Conservation (phyloP, 2,113 vertebrate species). For the Sorex fumeus region DNA sequence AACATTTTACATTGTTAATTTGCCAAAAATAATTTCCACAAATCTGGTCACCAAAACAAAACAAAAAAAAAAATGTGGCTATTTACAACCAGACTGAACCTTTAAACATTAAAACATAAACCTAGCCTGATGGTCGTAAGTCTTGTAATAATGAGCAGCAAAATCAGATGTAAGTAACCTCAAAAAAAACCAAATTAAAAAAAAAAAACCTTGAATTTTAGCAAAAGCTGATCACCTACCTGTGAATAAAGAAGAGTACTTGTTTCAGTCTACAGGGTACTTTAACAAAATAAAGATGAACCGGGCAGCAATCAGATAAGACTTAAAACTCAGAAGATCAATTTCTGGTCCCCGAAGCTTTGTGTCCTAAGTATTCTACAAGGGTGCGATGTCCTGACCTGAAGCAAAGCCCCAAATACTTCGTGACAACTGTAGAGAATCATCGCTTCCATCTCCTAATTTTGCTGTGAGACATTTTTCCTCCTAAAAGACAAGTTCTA, state of each 20-base stretch:
- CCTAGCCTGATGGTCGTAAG: slow-evolving; percentile 5
- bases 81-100: slow-evolving; percentile 5
- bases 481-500: slow-evolving; percentile 25
- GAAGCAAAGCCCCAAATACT: slow-evolving; percentile 42
- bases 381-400: slow-evolving; percentile 2
- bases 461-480: slow-evolving; percentile 40
- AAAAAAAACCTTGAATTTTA: slow-evolving; percentile 35
- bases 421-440: slow-evolving; percentile 61
- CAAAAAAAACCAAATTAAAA: not conserved
- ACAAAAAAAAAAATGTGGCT: slow-evolving; percentile 21
- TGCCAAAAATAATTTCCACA: slow-evolving; percentile 64
- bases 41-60: slow-evolving; percentile 9
- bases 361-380: slow-evolving; percentile 41
- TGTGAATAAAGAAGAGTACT: slow-evolving; percentile 49
- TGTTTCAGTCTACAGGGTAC: slow-evolving; percentile 38
- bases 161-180: not conserved
- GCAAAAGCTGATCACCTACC: slow-evolving; percentile 79
- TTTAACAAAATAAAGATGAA: slow-evolving; percentile 75
- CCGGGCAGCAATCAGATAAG: slow-evolving; percentile 69
- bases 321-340: slow-evolving; percentile 77
- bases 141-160: slow-evolving; percentile 53
- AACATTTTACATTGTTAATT: slow-evolving; percentile 5
- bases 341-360: slow-evolving; percentile 74
- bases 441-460: slow-evolving; percentile 9
- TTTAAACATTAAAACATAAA: slow-evolving; percentile 64